Base-by-base conservation (phyloP, 2,888 invertebrate genomes). In the Hemaris fuciformis region DNA sequence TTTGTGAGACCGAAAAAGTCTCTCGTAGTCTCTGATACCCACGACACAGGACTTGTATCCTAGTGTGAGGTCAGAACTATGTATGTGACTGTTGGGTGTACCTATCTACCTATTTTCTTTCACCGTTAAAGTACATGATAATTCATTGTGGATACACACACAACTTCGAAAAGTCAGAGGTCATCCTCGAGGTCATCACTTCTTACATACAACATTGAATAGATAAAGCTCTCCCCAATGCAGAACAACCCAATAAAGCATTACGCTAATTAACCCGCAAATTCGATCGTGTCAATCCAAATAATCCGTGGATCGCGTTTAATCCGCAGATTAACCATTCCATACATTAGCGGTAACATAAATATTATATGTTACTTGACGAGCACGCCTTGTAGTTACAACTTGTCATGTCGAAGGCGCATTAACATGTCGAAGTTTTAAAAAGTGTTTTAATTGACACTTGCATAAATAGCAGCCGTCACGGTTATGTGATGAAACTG, bases 381-480 rank as follows among this genome's bases (percentile, higher is more conserved):
- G 38, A 38, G n/a, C n/a, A 38, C n/a, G n/a, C 1, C 46, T 27
- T 27, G 53, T 18, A 31, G 10, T 18, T 53, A 31, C 31, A 53
- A 18, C 53, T 31, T 53, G 53, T 53, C 53, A 53, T 31, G 53
- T 53, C 27, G 25, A 25, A 27, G 48, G 25, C 27, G 48, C 25
- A 27, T 43, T 48, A 48, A 48, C 38, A 38, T 38, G 38, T n/a
- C 38, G 48, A 25, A 48, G 18, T 53, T 53, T 53, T 53, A 31
- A 53, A 53, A 53, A 53, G 53, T 31, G 18, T 53, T 53, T 53
- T 53, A 53, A 53, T 53, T 53, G 53, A 53, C 53, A 53, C 53
- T 31, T 53, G 31, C 53, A 31, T 53, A 53, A 31, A 31, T 53
- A 45, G 43, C 45, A 27, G 53, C 27, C 31, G 27, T 31, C 31